Evolutionary conservation across 2,113 vertebrate genomes (phyloP), one percentile per base, ranked within the genome.

Genomic region (Macroglossus sobrinus): DNA sequence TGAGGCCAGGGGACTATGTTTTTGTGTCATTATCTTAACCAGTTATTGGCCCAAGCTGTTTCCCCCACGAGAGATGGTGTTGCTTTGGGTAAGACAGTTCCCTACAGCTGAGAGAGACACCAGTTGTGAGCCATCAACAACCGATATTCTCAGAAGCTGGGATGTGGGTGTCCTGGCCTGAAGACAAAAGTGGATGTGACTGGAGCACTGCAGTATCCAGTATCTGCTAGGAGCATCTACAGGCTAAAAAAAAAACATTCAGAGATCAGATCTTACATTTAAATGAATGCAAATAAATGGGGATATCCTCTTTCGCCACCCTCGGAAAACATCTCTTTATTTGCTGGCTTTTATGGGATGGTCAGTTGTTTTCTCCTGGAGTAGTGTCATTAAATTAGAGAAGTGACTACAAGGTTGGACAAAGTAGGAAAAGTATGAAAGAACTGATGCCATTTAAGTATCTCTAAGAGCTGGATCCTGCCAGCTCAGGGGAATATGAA

Each of bases 291-390:
- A 55, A 50, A 68, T 38, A 28, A 63, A 47, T 30, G 69, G 13
- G 24, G 69, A 57, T 38, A 74, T 71, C 10, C 21, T 79, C 33
- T 88, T 72, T 91, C 9, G 84, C 6, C 15, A 71, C 57, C 21
- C 21, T 40, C 22, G 28, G 50, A 84, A 94, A 61, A 47, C 0
- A 11, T 50, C 9, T 75, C 38, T 59, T 63, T 57, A 38, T 92
- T 84, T 93, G 9, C 68, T 93, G 74, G 53, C 59, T 94, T 91
- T 91, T 96, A 64, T 89, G 76, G 45, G 28, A 72, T 94, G 89
- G 76, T 30, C 85, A 86, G 4, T 2, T 35, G 45, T 85, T 91
- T 97, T 80, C 53, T 57, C 2, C 6, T 59, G 72, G 26, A 28
- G 18, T 55, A 33, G 57, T 76, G 35, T 74, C 66, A 69, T 53